phyloP scores from a whole-genome alignment of 2,888 invertebrate genomes.

The Drosophila mulleri region DNA sequence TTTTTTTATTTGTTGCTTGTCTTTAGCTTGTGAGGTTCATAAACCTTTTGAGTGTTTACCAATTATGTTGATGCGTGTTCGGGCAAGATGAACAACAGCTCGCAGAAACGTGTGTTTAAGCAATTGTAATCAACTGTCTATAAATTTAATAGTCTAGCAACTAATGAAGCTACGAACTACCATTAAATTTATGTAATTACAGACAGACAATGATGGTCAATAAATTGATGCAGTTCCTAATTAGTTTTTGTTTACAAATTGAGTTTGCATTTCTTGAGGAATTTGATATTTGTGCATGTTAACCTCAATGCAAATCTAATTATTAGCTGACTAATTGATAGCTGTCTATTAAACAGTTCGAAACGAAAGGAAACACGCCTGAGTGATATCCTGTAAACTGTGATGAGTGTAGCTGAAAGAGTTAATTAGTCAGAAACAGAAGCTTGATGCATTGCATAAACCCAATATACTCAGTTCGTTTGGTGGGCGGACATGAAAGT shows the following conservation, averaged over 20 bases:
- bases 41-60: slow-evolving; percentile 62
- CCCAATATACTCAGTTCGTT: not conserved
- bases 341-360: no score
- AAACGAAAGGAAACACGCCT: no score
- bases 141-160: not conserved
- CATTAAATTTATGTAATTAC: not conserved
- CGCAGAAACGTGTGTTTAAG: not conserved
- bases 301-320: not conserved
- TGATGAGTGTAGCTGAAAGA: no score
- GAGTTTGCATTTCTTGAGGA: not conserved
- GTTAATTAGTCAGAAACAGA: no score
- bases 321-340: no score
- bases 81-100: not conserved
- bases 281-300: not conserved
- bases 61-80: slow-evolving; percentile 44
- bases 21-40: slow-evolving; percentile 42
- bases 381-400: no score
- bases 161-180: not conserved
- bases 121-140: slow-evolving; percentile 2
- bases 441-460: no score
- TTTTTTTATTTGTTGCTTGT: not conserved
- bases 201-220: not conserved
- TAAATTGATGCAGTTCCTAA: not conserved
- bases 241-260: not conserved
- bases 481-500: not conserved